Evolutionary conservation across 2,113 vertebrate genomes (phyloP).

Genomic region (Nannospalax galili): DNA sequence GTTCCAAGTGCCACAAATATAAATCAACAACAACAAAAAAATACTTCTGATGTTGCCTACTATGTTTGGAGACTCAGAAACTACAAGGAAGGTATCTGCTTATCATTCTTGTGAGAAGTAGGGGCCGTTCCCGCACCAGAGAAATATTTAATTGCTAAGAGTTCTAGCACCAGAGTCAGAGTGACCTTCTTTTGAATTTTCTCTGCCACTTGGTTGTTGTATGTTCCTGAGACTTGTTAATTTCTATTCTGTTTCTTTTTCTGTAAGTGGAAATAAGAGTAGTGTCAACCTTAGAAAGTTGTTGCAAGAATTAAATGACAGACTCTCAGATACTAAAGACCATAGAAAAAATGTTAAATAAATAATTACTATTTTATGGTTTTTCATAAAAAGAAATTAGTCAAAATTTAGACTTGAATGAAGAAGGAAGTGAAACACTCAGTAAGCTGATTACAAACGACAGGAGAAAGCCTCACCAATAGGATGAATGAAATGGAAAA

Average conservation of each 20-base stretch:
- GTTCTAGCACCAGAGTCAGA: not conserved
- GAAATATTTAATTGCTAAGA: not conserved
- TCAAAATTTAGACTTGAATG: no score
- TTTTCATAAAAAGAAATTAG: constrained; percentile 11
- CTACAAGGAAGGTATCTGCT: not conserved
- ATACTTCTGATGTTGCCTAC: not conserved
- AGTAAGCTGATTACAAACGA: no score
- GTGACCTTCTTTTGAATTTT: not conserved
- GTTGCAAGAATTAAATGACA: constrained; percentile 15
- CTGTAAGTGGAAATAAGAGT: not conserved
- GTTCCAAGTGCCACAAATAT: not conserved
- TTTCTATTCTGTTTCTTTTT: constrained; percentile 37
- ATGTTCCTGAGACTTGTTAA: not conserved
- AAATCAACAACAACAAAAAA: not conserved
- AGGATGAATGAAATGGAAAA: no score
- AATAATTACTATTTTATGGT: not conserved
- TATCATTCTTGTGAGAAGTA: constrained; percentile 30
- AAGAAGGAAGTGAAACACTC: no score
- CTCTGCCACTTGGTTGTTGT: not conserved
- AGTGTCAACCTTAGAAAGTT: not conserved
- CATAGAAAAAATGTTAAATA: constrained; percentile 13
- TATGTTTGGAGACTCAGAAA: constrained; percentile 33
- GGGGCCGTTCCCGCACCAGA: not conserved
- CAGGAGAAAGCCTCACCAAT: no score
- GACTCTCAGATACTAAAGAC: not conserved